Evolutionary conservation across 2,797 vertebrate genomes (phyloP).

Genomic region (Enteromius viviparus): DNA sequence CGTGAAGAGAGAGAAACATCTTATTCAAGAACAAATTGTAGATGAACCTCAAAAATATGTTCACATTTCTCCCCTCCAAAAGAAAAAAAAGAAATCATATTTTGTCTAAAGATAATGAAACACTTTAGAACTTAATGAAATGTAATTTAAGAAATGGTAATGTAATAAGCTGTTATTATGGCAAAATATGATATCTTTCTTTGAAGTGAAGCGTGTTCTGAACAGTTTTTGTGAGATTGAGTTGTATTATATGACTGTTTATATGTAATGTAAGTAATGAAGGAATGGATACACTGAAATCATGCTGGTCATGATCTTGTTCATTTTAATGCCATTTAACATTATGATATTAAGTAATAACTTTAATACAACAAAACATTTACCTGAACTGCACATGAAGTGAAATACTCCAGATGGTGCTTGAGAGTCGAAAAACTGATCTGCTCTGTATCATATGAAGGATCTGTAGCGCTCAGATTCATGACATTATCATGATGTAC

Average conservation of each 20-base stretch:
- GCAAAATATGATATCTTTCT: neutral
- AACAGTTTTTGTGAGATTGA: neutral
- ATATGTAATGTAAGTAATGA: neutral
- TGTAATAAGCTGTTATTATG: neutral
- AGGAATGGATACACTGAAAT: neutral
- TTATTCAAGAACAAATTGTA: neutral
- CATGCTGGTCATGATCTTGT: conserved; percentile 39
- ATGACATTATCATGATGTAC: neutral
- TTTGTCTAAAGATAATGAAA: neutral
- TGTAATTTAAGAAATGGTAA: neutral
- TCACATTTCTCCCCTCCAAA: neutral
- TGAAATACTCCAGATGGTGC: neutral
- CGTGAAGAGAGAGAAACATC: too few species aligned
- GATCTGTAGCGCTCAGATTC: neutral
- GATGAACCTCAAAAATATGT: neutral
- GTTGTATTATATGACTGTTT: neutral
- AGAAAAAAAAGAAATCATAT: neutral
- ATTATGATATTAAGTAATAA: neutral
- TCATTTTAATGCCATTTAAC: neutral
- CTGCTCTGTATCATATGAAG: conserved; percentile 14
- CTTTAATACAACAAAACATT: neutral
- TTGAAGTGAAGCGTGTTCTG: neutral
- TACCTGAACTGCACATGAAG: neutral
- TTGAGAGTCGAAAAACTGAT: conserved; percentile 9
- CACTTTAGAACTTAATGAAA: neutral